phyloP scores from a whole-genome alignment of 2,113 vertebrate species.

The Sialia sialis region DNA sequence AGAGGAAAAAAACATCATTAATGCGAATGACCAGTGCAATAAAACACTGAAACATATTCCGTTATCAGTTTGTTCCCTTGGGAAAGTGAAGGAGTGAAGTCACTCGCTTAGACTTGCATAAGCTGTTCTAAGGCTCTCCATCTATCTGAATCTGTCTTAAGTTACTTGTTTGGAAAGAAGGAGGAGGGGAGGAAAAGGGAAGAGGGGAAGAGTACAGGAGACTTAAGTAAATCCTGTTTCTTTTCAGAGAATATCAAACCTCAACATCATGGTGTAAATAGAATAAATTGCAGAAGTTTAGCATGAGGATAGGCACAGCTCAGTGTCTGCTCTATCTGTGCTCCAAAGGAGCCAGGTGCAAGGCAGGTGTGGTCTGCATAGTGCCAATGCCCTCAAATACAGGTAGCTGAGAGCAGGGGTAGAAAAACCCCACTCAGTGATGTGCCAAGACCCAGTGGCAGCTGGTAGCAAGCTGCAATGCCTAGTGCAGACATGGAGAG shows the following conservation, averaged over 20 bases:
- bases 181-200: not conserved
- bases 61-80: conserved; percentile 5
- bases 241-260: not conserved
- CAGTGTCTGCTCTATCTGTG: not conserved
- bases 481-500: not conserved
- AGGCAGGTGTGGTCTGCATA: not conserved
- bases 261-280: not conserved
- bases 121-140: not conserved
- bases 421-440: not conserved
- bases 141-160: not conserved
- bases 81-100: not conserved
- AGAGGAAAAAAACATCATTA: not conserved
- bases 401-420: not conserved
- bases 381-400: accelerated
- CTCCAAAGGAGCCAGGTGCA: not conserved
- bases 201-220: not conserved
- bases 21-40: not conserved
- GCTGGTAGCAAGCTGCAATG: not conserved
- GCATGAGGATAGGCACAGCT: not conserved
- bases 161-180: not conserved
- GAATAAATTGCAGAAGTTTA: not conserved
- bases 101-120: not conserved
- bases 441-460: not conserved
- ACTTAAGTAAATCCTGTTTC: not conserved
- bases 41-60: not conserved